Base-by-base conservation (phyloP, 2,113 vertebrate genomes). In the Ondatra zibethicus region DNA sequence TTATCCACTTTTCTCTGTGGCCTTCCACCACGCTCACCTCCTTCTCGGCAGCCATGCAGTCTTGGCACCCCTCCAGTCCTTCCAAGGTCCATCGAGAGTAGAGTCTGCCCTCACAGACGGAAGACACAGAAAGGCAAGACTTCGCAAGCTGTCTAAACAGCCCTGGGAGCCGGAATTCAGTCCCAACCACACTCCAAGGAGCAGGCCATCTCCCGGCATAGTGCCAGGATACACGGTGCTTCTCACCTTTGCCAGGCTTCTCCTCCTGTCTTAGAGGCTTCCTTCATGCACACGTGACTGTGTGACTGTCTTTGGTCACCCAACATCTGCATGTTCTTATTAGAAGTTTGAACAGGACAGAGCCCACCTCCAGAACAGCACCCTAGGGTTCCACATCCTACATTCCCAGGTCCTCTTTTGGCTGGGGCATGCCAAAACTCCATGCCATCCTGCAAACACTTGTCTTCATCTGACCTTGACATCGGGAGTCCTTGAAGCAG, bases 21-120 rank as follows among this genome's bases (percentile, higher is more conserved):
- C 88, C 50, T 58, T 61, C 27, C n/a, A 10, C 9, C 23, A 6
- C 0, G 9, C 16, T 27, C 3, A 42, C 39, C 39, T 58, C 86
- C 52, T 77, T 31, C n/a, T 47, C 68, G 12, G 29, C 14, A 76
- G 93, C 63, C 21, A 19, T 16, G 2, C 33, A 58, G 36, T 5
- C 63, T 47, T 91, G 77, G 96, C 94, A 2, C 3, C 12, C 29
- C 7, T 45, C 94, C 95, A 94, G 82, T 45, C 81, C 47, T 78
- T 93, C 93, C 52, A 86, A 96, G 94, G 78, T 61, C 91, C 1
- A 0, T 90, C 92, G 75, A 23, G 93, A 94, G 68, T 36, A 92
- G 93, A 91, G 89, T 95, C 89, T 94, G 61, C 87, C 93, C 95
- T 96, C 95, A 92, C 65, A 89, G 94, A 84, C 47, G 25, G 93